phyloP scores from a whole-genome alignment of 2,113 vertebrate species.

The Manacus vitellinus region DNA sequence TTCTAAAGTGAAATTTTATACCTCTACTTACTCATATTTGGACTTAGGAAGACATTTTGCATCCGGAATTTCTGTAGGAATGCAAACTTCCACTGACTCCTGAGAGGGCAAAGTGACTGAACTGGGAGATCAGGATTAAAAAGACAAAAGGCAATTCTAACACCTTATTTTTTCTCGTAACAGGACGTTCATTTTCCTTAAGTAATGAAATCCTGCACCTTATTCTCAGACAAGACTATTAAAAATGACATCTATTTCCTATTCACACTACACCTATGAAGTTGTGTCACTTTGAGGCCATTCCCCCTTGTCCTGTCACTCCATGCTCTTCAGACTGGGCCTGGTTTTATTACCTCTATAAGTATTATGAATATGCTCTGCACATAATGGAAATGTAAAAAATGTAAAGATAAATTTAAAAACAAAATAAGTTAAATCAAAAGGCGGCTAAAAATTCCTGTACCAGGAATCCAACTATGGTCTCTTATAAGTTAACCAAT shows the following conservation, averaged over 20 bases:
- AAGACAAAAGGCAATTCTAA: neutral
- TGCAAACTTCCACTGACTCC: neutral
- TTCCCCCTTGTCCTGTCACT: neutral
- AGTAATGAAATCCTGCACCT: neutral
- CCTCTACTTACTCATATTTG: neutral
- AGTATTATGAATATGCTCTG: neutral
- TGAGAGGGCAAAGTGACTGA: neutral
- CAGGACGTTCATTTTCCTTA: neutral
- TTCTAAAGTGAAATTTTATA: neutral
- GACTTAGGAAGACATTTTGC: neutral
- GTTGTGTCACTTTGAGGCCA: neutral
- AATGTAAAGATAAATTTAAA: neutral
- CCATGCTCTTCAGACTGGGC: neutral
- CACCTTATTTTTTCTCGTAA: neutral
- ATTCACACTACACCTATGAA: neutral
- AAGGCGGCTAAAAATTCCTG: neutral
- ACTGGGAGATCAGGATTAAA: neutral
- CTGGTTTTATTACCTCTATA: neutral
- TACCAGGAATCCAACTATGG: neutral
- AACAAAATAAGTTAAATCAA: neutral
- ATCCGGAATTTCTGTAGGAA: neutral
- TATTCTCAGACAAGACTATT: neutral
- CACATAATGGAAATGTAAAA: neutral
- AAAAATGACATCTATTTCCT: neutral
- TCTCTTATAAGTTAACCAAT: neutral